A percentile compares a stretch with the other conserved stretches of the same genome.
Conservation (phyloP, 2,888 invertebrate genomes). For the Drosophila multiciliata region DNA sequence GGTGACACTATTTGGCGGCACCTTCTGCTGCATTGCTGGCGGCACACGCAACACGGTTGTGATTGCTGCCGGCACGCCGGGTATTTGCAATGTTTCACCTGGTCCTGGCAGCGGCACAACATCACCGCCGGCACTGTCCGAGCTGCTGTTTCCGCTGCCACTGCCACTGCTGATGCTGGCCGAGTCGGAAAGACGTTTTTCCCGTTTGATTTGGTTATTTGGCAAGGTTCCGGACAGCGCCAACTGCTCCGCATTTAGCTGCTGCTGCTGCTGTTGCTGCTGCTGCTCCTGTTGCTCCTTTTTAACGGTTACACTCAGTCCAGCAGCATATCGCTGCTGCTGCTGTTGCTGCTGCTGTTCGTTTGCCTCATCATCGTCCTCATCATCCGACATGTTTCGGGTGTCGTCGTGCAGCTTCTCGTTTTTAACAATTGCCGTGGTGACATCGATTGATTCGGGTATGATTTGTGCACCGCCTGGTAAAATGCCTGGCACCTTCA, state of each 20-base stretch:
- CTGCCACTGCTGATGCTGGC: constrained; percentile 46
- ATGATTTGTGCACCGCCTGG: constrained; percentile 82
- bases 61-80: constrained; percentile 81
- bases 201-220: constrained; percentile 83
- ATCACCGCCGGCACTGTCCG: constrained; percentile 64
- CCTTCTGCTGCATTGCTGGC: constrained; percentile 44
- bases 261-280: constrained; percentile 45
- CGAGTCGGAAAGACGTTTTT: constrained; percentile 65
- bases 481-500: constrained; percentile 79
- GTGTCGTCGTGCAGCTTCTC: constrained; percentile 71
- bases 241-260: constrained; percentile 50
- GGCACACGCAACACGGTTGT: constrained; percentile 67
- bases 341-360: constrained; percentile 49
- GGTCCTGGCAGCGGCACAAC: constrained; percentile 71
- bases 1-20: constrained; percentile 71
- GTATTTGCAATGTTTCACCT: constrained; percentile 77
- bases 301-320: constrained; percentile 80
- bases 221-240: constrained; percentile 65
- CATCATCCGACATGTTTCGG: constrained; percentile 55
- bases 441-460: constrained; percentile 80
- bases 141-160: constrained; percentile 64
- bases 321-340: constrained; percentile 60
- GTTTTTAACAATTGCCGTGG: constrained; percentile 82
- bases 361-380: constrained; percentile 61
- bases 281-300: constrained; percentile 70